phyloP scores from a whole-genome alignment of 2,113 vertebrate species.

The Anguilla japonica region DNA sequence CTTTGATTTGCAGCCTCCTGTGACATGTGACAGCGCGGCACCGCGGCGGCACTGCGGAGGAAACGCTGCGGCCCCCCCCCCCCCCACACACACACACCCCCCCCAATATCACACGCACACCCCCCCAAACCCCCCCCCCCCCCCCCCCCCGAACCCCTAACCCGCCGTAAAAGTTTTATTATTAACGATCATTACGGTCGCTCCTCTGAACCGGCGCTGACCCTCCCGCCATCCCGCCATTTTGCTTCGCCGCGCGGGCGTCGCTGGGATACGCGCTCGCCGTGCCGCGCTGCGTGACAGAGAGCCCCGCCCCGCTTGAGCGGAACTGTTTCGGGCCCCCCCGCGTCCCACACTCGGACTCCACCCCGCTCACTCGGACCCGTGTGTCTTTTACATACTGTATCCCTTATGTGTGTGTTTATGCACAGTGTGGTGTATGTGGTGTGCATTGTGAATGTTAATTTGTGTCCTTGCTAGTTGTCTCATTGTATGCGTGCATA shows the following conservation, averaged over 20 bases:
- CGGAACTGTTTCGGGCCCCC: too few species aligned
- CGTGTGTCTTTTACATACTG: background rate
- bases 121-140: constrained; percentile 23
- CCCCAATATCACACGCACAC: constrained; percentile 10
- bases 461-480: background rate
- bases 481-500: background rate
- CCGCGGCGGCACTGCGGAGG: constrained; percentile 66
- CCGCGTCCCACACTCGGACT: too few species aligned
- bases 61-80: constrained; percentile 65
- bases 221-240: background rate
- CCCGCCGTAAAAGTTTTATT: constrained; percentile 32
- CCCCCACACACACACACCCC: background rate
- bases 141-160: constrained; percentile 35
- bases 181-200: background rate
- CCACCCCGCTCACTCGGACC: too few species aligned
- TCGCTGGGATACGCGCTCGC: too few species aligned
- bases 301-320: too few species aligned
- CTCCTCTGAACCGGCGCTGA: background rate
- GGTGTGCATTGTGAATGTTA: background rate
- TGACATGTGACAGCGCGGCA: constrained; percentile 69
- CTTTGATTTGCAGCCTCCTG: constrained; percentile 76
- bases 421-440: background rate
- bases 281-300: too few species aligned
- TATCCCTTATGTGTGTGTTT: background rate
- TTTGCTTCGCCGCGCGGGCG: background rate